These are phyloP conservation scores for Trididemnum clinides DNA, from an alignment of 23 tunicate species.

Conservation along the genomic window DNA sequence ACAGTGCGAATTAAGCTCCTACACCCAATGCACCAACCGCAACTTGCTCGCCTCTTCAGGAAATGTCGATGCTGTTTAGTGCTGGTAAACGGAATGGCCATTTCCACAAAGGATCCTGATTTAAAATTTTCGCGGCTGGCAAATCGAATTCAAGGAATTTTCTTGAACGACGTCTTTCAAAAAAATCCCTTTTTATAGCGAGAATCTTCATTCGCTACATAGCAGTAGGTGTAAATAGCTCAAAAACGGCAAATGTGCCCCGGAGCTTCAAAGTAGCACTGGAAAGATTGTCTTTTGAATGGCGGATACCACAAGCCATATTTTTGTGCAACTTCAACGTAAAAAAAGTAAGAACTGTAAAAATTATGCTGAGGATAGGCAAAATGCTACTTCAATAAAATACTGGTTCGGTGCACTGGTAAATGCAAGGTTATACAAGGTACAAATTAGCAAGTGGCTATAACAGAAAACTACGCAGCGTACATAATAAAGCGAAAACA, in stretches of 20 bases:
- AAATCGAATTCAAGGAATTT: slow-evolving; percentile 5
- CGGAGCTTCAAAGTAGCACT: too few relatives aligned
- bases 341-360: not conserved
- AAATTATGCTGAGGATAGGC: too few relatives aligned
- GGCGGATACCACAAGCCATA: not conserved
- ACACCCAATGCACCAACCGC: too few relatives aligned
- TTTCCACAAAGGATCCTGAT: slow-evolving; percentile 2
- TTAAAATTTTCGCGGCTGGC: not conserved
- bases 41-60: not conserved
- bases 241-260: too few relatives aligned
- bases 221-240: too few relatives aligned
- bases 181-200: not conserved
- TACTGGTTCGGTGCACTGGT: too few relatives aligned
- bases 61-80: slow-evolving; percentile 67
- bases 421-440: too few relatives aligned
- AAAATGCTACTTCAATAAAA: too few relatives aligned
- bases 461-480: too few relatives aligned
- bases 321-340: not conserved
- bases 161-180: slow-evolving; percentile 34
- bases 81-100: slow-evolving; percentile 78
- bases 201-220: not conserved
- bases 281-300: not conserved
- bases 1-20: too few relatives aligned
- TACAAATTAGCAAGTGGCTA: too few relatives aligned
- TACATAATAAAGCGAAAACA: too few relatives aligned